Evolutionary conservation across 1,140 invertebrate genomes (phyloP), one percentile per base, ranked within the genome.

Genomic region (Drosophila ohnishii): DNA sequence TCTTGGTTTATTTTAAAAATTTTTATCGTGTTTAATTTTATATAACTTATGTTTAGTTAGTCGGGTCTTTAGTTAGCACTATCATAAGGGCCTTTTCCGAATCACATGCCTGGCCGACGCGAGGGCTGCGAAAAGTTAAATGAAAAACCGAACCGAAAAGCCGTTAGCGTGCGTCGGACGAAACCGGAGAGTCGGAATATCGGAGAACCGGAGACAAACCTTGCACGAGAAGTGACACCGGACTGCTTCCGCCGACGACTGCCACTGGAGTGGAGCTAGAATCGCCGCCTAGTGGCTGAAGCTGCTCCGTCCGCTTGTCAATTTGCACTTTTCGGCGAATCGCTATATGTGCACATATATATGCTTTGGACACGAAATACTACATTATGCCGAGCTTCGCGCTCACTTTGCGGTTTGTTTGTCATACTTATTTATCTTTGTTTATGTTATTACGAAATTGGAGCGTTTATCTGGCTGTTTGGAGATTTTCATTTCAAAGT

Each of bases 371-470:
- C 11, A 7, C 40, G 22, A 44, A 37, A 44, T 45, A 53, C n/a
- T 73, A 13, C 50, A 62, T 53, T 51, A 53, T 48, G 57, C 32
- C n/a, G 35, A 55, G 47, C n/a, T 35, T 34, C 10, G 16, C 37
- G 9, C n/a, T 25, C 19, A 6, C 30, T 58, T 32, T 50, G 35
- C 45, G 48, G 55, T 72, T 72, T 76, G 63, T 73, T 58, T 76
- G 75, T 72, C 55, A 64, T 77, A 59, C 47, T 64, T 71, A 77
- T 80, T 80, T 77, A 80, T 84, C 62, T 76, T 72, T 85, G 55
- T 73, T 76, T 83, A 76, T 61, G 32, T 40, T 64, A 75, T 85
- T 83, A 85, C 73, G 81, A 80, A 59, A 81, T 34, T 25, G 35
- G 11, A 75, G 30, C 83, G 71, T 85, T 83, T 83, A 61, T 75